A percentile compares a stretch with the other conserved stretches of the same genome.
Evolutionary conservation across 2,888 invertebrate species (phyloP).

Genomic region (Eustalomyia histrio): DNA sequence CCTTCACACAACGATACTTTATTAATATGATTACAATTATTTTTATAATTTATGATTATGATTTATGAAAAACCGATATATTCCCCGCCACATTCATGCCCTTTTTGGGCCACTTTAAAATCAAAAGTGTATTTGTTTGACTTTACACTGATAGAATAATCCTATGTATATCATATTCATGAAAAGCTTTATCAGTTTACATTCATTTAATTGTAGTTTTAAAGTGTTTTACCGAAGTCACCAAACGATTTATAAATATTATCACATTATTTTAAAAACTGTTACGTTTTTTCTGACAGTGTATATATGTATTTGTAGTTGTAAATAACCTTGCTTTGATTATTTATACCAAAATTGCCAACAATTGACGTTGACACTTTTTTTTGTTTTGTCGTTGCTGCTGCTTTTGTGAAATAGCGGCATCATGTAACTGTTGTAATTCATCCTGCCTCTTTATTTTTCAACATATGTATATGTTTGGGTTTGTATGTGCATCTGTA

Average conservation of each 20-base stretch:
- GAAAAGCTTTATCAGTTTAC: too few species aligned
- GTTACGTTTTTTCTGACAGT: too few species aligned
- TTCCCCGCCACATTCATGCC: neutral
- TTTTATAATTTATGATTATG: conserved; percentile 46
- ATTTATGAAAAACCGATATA: conserved; percentile 1
- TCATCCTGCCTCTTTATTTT: conserved; percentile 42
- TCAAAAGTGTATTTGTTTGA: neutral
- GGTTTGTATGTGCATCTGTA: neutral
- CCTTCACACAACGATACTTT: conserved; percentile 12
- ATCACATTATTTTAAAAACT: too few species aligned
- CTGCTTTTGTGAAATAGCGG: conserved; percentile 16
- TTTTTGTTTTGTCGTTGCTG: conserved; percentile 53
- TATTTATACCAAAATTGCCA: conserved; percentile 66
- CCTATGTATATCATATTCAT: too few species aligned
- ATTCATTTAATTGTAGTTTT: too few species aligned
- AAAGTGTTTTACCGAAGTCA: too few species aligned
- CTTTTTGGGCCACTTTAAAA: neutral
- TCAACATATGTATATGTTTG: conserved; percentile 8
- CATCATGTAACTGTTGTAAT: conserved; percentile 43
- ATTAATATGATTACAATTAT: conserved; percentile 31
- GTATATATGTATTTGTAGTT: neutral
- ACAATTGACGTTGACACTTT: conserved; percentile 70
- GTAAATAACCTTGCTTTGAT: conserved; percentile 49
- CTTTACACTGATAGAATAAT: too few species aligned
- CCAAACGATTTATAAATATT: too few species aligned